phyloP scores from a whole-genome alignment of 2,888 invertebrate species.

The Phalera bucephala region DNA sequence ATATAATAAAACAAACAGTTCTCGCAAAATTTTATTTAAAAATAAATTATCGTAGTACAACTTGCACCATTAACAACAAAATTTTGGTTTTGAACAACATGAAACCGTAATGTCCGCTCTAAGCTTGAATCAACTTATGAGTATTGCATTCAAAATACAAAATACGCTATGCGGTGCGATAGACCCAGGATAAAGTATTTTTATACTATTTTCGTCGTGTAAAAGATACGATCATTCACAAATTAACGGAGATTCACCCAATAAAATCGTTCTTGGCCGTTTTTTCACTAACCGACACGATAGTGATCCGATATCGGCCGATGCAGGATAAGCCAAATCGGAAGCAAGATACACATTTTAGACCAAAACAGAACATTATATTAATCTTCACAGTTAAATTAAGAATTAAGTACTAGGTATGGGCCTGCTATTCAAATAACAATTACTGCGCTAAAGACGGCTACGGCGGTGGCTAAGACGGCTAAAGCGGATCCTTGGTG shows the following conservation, averaged over 20 bases:
- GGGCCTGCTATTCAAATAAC: no score
- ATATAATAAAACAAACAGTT: constrained; percentile 36
- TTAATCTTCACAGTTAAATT: no score
- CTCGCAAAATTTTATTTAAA: constrained; percentile 75
- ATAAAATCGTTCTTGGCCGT: constrained; percentile 3
- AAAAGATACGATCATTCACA: constrained; percentile 43
- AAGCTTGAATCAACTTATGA: constrained; percentile 63
- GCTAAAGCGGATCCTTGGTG: no score
- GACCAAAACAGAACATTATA: no score
- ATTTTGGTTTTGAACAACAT: constrained; percentile 77
- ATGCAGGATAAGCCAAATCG: no score
- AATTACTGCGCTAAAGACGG: no score
- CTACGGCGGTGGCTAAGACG: no score
- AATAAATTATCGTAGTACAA: constrained; percentile 82
- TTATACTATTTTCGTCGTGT: constrained; percentile 35
- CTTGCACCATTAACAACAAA: constrained; percentile 82
- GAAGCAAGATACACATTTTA: no score
- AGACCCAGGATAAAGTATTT: constrained; percentile 44
- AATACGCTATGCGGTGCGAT: constrained; percentile 60
- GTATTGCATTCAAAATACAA: constrained; percentile 58
- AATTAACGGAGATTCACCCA: constrained; percentile 55
- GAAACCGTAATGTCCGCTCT: constrained; percentile 72
- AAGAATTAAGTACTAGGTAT: no score
- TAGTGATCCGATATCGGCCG: no score
- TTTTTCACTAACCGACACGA: not conserved